phyloP scores from a whole-genome alignment of 1,140 invertebrate genomes.

The Drosophila funebris region DNA sequence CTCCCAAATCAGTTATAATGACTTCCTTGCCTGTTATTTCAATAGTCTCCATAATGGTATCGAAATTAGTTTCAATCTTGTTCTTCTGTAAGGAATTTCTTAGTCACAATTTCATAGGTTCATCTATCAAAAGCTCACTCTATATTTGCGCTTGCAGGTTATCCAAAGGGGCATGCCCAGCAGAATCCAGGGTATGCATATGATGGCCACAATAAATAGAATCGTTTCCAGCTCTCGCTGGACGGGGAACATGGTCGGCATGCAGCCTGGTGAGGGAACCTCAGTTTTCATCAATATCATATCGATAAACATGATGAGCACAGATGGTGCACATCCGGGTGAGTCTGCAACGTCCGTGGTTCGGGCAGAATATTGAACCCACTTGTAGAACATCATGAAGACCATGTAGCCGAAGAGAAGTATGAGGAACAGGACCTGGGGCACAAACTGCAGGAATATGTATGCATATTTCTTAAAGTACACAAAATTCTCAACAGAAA shows the following conservation, averaged over 20 bases:
- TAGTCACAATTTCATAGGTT: neutral
- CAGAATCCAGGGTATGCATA: slow-evolving; percentile 96
- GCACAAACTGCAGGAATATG: slow-evolving; percentile 95
- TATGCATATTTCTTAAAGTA: slow-evolving; percentile 91
- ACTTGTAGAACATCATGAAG: slow-evolving; percentile 96
- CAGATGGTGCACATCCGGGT: slow-evolving; percentile 92
- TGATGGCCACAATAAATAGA: slow-evolving; percentile 89
- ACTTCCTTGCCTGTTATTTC: slow-evolving; percentile 66
- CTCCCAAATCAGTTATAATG: slow-evolving; percentile 58
- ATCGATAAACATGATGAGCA: slow-evolving; percentile 96
- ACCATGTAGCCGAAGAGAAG: slow-evolving; percentile 97
- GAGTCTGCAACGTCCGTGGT: slow-evolving; percentile 83
- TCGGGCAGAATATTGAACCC: slow-evolving; percentile 89
- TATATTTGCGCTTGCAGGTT: slow-evolving; percentile 53
- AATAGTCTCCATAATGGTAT: slow-evolving; percentile 68
- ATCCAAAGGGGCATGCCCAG: slow-evolving; percentile 94
- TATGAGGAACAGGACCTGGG: slow-evolving; percentile 95
- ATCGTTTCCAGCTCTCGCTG: slow-evolving; percentile 90
- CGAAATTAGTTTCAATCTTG: slow-evolving; percentile 26
- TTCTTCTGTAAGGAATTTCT: neutral
- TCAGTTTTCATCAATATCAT: slow-evolving; percentile 91
- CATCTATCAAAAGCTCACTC: slow-evolving; percentile 5
- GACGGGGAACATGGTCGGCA: slow-evolving; percentile 88
- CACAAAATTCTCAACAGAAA: slow-evolving; percentile 95
- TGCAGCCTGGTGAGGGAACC: slow-evolving; percentile 85